Conservation (phyloP, 1,140 invertebrate genomes). For the Panagrolaimus sp. region DNA sequence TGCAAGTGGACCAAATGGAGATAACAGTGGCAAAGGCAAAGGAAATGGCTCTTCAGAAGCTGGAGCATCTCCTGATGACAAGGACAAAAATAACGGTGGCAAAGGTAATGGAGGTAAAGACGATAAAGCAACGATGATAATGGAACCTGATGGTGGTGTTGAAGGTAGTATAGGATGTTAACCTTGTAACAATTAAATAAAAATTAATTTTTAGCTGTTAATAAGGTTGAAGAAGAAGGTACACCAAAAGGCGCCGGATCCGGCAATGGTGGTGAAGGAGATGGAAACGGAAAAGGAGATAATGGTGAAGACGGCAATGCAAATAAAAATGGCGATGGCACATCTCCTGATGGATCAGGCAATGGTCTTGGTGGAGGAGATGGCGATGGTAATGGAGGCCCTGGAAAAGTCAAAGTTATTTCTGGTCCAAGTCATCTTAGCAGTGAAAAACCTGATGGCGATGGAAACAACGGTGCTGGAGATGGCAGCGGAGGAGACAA, state of each 20-base stretch:
- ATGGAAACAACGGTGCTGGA: conserved; percentile 6
- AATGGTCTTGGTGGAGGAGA: background rate
- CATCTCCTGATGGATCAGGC: background rate
- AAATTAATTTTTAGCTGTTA: no score
- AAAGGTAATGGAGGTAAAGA: background rate
- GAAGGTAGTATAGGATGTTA: conserved; percentile 15
- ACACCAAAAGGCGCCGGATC: no score
- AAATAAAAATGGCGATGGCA: background rate
- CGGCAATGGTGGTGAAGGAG: no score
- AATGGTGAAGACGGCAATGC: background rate
- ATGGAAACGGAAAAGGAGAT: conserved; percentile 1
- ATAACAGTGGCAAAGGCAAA: background rate
- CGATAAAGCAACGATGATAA: background rate
- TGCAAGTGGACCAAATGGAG: background rate
- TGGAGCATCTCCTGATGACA: no score
- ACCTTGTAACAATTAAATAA: no score
- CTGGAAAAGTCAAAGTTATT: background rate
- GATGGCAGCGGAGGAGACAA: conserved; percentile 16
- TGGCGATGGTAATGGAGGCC: background rate
- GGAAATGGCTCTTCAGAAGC: background rate
- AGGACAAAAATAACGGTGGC: conserved; percentile 3
- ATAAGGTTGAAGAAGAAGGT: no score
- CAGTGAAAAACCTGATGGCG: background rate
- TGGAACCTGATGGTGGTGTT: conserved; percentile 10
- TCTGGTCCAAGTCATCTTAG: background rate